These are phyloP conservation scores for Lerema accius DNA, from an alignment of 1,140 invertebrate genomes.

Conservation along the genomic window DNA sequence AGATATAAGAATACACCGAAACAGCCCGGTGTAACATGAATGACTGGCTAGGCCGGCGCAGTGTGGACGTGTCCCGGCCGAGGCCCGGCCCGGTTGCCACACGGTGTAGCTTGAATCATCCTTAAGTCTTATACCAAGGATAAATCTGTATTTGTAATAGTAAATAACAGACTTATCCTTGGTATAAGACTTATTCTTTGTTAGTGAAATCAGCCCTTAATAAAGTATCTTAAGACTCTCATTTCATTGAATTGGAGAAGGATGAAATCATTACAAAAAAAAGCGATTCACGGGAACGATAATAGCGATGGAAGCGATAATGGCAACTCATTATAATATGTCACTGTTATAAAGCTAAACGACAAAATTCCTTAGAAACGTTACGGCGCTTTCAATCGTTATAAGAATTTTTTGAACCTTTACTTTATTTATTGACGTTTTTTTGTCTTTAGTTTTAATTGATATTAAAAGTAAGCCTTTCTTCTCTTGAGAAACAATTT, in stretches of 20 bases:
- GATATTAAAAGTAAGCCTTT: not conserved
- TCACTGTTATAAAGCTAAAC: not conserved
- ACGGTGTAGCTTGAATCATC: no score
- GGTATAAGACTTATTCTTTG: no score
- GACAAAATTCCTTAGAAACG: not conserved
- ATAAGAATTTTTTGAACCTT: not conserved
- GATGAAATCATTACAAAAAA: not conserved
- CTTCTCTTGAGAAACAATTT: not conserved
- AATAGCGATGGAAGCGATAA: not conserved
- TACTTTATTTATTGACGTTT: not conserved
- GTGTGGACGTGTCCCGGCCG: no score
- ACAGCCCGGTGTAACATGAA: no score
- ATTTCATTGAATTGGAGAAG: not conserved
- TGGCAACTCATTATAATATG: not conserved
- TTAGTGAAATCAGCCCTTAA: no score
- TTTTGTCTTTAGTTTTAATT: not conserved
- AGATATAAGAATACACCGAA: no score
- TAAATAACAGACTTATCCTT: no score
- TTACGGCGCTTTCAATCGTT: not conserved
- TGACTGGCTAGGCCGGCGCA: no score
- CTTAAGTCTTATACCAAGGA: no score
- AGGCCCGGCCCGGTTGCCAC: no score
- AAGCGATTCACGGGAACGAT: not conserved
- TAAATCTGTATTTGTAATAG: no score
- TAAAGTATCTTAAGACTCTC: not conserved